Evolutionary conservation across 2,113 vertebrate species (phyloP).

Genomic region (Plestiodon gilberti): DNA sequence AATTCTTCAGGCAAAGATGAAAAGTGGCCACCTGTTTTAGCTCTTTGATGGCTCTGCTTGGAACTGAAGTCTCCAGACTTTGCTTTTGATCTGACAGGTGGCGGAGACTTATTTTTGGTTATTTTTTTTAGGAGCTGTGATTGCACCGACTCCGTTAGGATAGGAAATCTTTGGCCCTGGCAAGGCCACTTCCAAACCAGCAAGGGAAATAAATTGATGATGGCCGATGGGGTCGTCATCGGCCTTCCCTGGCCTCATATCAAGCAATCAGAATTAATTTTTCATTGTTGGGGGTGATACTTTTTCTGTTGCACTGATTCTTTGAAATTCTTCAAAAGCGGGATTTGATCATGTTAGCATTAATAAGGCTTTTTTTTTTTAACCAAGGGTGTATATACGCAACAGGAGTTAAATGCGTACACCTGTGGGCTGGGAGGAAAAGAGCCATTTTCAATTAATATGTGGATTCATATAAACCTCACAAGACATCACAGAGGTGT

Average conservation of each 20-base stretch:
- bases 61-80: not conserved
- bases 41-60: not conserved
- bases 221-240: not conserved
- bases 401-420: too few relatives aligned
- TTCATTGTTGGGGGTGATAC: not conserved
- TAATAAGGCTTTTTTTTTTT: not conserved
- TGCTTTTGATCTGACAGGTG: not conserved
- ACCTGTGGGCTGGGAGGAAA: too few relatives aligned
- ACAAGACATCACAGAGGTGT: not conserved
- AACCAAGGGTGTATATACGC: too few relatives aligned
- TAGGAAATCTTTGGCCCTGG: not conserved
- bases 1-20: not conserved
- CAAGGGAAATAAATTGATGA: not conserved
- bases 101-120: not conserved
- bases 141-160: not conserved
- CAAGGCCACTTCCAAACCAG: not conserved
- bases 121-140: not conserved
- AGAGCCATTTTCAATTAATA: not conserved
- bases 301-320: not conserved
- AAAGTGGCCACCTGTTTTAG: not conserved
- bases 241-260: too few relatives aligned
- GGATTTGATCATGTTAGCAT: not conserved
- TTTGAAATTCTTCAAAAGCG: not conserved
- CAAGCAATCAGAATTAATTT: not conserved
- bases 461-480: not conserved